A percentile compares a stretch with the other conserved stretches of the same genome.
These are phyloP conservation scores for Biston stratarius DNA, from an alignment of 2,888 invertebrate species.

Conservation along the genomic window DNA sequence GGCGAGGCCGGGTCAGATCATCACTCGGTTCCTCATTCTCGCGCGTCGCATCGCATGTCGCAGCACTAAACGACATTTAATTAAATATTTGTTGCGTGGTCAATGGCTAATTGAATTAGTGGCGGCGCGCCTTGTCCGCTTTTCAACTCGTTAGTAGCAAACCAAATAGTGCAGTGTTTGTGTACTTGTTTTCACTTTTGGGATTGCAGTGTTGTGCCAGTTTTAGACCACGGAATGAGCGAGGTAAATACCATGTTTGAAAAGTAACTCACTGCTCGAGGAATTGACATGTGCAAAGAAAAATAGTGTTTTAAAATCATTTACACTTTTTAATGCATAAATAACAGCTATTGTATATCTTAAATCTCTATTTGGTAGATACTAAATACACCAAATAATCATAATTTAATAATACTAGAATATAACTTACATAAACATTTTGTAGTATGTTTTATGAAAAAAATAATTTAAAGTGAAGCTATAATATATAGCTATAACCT, in stretches of 20 bases:
- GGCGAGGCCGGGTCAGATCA: constrained; percentile 67
- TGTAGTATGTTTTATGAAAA: too few species aligned
- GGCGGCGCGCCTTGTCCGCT: constrained; percentile 45
- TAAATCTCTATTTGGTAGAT: too few species aligned
- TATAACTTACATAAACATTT: too few species aligned
- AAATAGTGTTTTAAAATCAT: background rate
- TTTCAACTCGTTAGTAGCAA: constrained; percentile 46
- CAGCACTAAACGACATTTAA: constrained; percentile 39
- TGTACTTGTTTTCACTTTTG: constrained; percentile 61
- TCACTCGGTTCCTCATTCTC: constrained; percentile 68
- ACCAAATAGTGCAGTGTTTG: constrained; percentile 50
- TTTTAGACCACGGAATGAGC: constrained; percentile 41
- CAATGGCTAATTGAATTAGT: constrained; percentile 70
- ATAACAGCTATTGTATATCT: background rate
- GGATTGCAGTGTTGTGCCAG: constrained; percentile 64
- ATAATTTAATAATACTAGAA: too few species aligned
- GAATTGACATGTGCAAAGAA: background rate
- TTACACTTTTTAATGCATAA: background rate
- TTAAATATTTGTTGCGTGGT: constrained; percentile 53
- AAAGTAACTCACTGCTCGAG: background rate
- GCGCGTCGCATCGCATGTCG: constrained; percentile 43
- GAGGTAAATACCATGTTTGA: constrained; percentile 40
- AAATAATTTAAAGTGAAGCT: too few species aligned
- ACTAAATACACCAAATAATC: too few species aligned
- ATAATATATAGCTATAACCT: too few species aligned